Evolutionary conservation across 2,113 vertebrate genomes (phyloP).

Genomic region (Neotragus moschatus): DNA sequence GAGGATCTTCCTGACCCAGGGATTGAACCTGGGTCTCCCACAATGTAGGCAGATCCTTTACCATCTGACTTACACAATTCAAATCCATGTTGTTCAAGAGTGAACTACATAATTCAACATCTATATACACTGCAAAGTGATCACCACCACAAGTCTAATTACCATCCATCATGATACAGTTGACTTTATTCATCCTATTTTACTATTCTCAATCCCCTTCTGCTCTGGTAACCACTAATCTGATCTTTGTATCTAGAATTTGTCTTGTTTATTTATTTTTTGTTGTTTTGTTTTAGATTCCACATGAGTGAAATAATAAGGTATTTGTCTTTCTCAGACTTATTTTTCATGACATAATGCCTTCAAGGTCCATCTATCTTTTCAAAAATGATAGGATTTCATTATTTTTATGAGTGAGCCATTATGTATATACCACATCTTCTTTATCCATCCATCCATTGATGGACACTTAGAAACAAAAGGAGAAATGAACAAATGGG

Average conservation of each 20-base stretch:
- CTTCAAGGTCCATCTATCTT: not conserved
- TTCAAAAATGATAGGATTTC: not conserved
- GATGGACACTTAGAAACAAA: not conserved
- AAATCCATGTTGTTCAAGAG: not conserved
- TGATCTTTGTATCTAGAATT: not conserved
- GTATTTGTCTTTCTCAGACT: not conserved
- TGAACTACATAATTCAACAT: not conserved
- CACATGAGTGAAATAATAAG: not conserved
- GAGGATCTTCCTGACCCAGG: too few relatives aligned
- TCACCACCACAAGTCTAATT: not conserved
- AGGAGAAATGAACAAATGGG: not conserved
- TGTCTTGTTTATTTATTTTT: not conserved
- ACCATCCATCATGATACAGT: not conserved
- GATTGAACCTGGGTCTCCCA: too few relatives aligned
- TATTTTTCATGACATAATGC: not conserved
- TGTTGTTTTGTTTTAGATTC: not conserved
- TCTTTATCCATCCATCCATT: not conserved
- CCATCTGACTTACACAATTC: not conserved
- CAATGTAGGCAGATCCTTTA: too few relatives aligned
- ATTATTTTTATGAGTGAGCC: not conserved
- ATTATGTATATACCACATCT: not conserved
- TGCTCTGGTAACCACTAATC: not conserved
- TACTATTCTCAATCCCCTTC: not conserved
- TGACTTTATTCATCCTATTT: not conserved
- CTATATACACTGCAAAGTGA: not conserved